phyloP scores from a whole-genome alignment of 2,888 invertebrate species.

The Drosophila anceps region DNA sequence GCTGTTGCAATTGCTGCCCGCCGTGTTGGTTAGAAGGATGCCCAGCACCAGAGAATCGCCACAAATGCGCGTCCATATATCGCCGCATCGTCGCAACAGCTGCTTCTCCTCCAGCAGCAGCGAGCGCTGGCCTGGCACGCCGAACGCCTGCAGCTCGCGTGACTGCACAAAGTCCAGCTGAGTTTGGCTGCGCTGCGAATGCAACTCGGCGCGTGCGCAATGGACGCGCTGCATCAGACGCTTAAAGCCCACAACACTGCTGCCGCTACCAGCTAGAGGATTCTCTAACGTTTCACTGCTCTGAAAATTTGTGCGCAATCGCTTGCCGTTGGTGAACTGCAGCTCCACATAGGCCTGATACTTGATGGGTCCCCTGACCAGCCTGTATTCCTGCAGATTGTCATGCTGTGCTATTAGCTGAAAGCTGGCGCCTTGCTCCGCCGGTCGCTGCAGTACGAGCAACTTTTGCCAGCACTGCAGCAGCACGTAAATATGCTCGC shows the following conservation, averaged over 20 bases:
- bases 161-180: slow-evolving; percentile 65
- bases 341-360: slow-evolving; percentile 74
- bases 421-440: slow-evolving; percentile 44
- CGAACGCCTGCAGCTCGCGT: slow-evolving; percentile 67
- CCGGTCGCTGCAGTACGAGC: slow-evolving; percentile 64
- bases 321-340: slow-evolving; percentile 52
- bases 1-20: slow-evolving; percentile 31
- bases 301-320: slow-evolving; percentile 74
- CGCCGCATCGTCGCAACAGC: slow-evolving; percentile 77
- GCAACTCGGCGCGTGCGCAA: slow-evolving; percentile 73
- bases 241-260: slow-evolving; percentile 47
- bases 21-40: slow-evolving; percentile 74
- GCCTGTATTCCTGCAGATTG: slow-evolving; percentile 58
- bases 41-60: slow-evolving; percentile 74
- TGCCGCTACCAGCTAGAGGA: background rate
- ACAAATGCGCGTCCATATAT: slow-evolving; percentile 79
- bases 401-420: slow-evolving; percentile 65
- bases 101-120: slow-evolving; percentile 80
- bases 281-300: background rate
- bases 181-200: slow-evolving; percentile 72
- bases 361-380: slow-evolving; percentile 61
- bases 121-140: slow-evolving; percentile 69
- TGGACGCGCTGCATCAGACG: slow-evolving; percentile 67
- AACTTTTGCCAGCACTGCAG: slow-evolving; percentile 81
- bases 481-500: slow-evolving; percentile 70